Evolutionary conservation across 2,888 invertebrate species (phyloP).

Genomic region (Halictus quadricinctus): DNA sequence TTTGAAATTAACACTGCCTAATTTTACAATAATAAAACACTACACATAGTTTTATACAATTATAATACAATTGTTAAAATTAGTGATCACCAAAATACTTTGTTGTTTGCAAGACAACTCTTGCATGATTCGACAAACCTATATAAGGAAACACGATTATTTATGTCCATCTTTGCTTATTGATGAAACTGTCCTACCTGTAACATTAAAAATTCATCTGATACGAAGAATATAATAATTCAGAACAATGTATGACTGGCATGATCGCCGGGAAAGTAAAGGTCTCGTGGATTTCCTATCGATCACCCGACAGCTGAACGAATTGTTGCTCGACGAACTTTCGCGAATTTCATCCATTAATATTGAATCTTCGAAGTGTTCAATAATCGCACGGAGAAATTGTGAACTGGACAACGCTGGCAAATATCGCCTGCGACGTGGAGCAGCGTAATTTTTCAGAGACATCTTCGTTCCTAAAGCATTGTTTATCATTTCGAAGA

Average conservation of each 20-base stretch:
- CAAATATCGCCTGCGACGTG: background rate
- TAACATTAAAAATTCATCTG: background rate
- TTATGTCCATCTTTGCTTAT: background rate
- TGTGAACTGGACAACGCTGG: no score
- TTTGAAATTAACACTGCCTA: background rate
- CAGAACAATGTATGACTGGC: background rate
- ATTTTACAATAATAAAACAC: background rate
- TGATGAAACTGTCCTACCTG: background rate
- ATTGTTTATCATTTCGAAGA: conserved; percentile 38
- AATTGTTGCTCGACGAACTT: conserved; percentile 27
- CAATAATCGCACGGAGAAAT: background rate
- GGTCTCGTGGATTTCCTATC: conserved; percentile 13
- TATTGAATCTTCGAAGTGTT: background rate
- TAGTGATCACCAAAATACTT: background rate
- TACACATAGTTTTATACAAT: background rate
- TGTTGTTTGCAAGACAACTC: background rate
- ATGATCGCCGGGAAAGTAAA: background rate
- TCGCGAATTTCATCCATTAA: conserved; percentile 33
- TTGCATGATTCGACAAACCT: background rate
- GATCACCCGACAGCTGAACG: conserved; percentile 34
- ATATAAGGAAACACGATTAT: background rate
- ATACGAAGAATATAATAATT: background rate
- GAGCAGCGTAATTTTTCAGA: background rate
- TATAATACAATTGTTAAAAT: background rate
- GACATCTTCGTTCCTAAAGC: background rate